Percentiles rank a stretch among this genome's conserved stretches.
Evolutionary conservation across 2,888 invertebrate genomes (phyloP).

Genomic region (Trileptium ribeirensis): DNA sequence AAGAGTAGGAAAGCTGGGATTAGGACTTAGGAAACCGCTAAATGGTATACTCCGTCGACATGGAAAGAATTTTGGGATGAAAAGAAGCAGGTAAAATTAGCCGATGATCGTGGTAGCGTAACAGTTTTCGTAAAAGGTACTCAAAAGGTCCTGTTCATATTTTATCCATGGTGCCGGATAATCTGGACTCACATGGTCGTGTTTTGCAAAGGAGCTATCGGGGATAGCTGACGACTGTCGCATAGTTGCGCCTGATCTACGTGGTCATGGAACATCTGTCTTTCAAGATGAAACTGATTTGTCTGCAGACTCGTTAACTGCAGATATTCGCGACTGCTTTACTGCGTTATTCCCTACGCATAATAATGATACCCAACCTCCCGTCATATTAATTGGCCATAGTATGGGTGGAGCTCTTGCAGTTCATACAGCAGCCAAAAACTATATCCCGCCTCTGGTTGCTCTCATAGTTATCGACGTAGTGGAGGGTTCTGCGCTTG

Average conservation of each 20-base stretch:
- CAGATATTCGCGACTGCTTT: neutral
- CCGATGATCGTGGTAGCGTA: neutral
- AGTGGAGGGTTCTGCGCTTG: constrained; percentile 92
- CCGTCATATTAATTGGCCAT: constrained; percentile 39
- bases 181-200: constrained; percentile 88
- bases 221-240: constrained; percentile 76
- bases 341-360: neutral
- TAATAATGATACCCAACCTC: constrained; percentile 3
- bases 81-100: neutral
- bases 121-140: constrained; percentile 32
- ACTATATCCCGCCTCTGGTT: constrained; percentile 61
- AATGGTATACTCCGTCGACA: neutral
- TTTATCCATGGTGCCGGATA: constrained; percentile 94
- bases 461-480: constrained; percentile 93
- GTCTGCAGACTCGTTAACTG: constrained; percentile 69
- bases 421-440: constrained; percentile 64
- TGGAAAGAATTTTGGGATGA: neutral
- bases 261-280: constrained; percentile 81
- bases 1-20: no score
- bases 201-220: constrained; percentile 69
- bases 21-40: no score
- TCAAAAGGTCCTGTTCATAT: constrained; percentile 68
- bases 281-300: constrained; percentile 73
- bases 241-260: constrained; percentile 78
- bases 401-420: constrained; percentile 96